Conservation (phyloP, 1,140 invertebrate genomes). For the Drosophila neocordata region DNA sequence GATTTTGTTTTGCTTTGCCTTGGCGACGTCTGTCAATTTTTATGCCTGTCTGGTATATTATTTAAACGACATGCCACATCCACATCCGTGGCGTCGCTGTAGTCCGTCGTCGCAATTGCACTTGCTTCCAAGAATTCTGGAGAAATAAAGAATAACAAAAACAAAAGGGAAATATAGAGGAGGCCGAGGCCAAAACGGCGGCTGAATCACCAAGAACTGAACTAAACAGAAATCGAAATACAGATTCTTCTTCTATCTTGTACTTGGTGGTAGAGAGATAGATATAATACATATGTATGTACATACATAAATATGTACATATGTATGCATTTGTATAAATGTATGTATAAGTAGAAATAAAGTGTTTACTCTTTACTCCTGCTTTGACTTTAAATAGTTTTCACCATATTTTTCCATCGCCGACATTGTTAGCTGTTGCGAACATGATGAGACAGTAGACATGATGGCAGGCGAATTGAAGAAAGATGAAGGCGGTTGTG, state of each 20-base stretch:
- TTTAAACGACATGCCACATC: slow-evolving; percentile 66
- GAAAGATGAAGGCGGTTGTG: background rate
- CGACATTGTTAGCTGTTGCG: background rate
- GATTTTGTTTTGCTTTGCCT: slow-evolving; percentile 64
- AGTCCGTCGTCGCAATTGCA: slow-evolving; percentile 58
- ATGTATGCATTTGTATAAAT: background rate
- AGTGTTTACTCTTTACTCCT: slow-evolving; percentile 13
- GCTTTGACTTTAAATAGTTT: slow-evolving; percentile 46
- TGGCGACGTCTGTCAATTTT: slow-evolving; percentile 76
- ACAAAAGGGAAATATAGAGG: slow-evolving; percentile 18
- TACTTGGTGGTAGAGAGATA: background rate
- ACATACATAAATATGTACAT: too few relatives aligned
- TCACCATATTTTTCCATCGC: slow-evolving; percentile 8
- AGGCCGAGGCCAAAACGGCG: slow-evolving; percentile 6
- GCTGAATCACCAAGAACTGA: slow-evolving; percentile 46
- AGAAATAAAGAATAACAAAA: slow-evolving; percentile 17
- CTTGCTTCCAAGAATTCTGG: slow-evolving; percentile 68
- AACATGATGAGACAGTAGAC: slow-evolving; percentile 1
- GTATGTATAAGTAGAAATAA: slow-evolving; percentile 15
- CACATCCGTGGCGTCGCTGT: slow-evolving; percentile 64
- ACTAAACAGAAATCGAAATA: slow-evolving; percentile 4
- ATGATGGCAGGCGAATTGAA: background rate
- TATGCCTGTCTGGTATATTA: slow-evolving; percentile 70
- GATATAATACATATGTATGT: too few relatives aligned
- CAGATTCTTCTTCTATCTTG: slow-evolving; percentile 25